Evolutionary conservation across 2,888 invertebrate genomes (phyloP), one percentile per base, ranked within the genome.

Genomic region (Papilio protenor): DNA sequence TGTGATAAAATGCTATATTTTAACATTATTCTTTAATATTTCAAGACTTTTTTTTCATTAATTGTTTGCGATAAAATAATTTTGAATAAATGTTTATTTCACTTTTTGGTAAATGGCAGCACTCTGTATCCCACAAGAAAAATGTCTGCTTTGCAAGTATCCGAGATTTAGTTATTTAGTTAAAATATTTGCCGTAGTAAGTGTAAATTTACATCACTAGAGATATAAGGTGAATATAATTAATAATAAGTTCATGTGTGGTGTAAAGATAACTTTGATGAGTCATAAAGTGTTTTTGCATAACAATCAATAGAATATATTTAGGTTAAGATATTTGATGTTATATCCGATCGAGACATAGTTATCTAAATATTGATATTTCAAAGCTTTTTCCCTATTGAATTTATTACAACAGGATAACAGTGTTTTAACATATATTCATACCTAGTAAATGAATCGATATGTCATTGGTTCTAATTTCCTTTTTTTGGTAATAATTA

Each of bases 301-400:
- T 93, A 94, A 94, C 92, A 94, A 94, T 94, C 93, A 92, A 94
- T 94, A 90, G 89, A 91, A 90, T 89, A 91, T 91, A 94, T 94
- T 92, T 93, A 94, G 94, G 94, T 94, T 94, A 94, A 93, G 90
- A 93, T 91, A 90, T 92, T 85, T 87, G 89, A 87, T 90, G 89
- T 91, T 92, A 90, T 91, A 89, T 92, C 88, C 83, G 86, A 88
- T 90, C 84, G 81, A 84, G 90, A 88, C 88, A 89, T 88, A 90
- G 90, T 88, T 88, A 89, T 87, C 85, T 88, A 61, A 73, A 73
- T 77, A 80, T 79, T 69, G 64, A 81, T 81, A 76, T 88, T 86
- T 87, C 88, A 87, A 84, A 85, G 84, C 84, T 86, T 86, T 27
- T 85, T 85, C 86, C 86, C 88, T 87, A 86, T 89, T 87, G 87